Evolutionary conservation across 1,140 invertebrate species (phyloP), one percentile per base, ranked within the genome.

Genomic region (Eriocheir sinensis): DNA sequence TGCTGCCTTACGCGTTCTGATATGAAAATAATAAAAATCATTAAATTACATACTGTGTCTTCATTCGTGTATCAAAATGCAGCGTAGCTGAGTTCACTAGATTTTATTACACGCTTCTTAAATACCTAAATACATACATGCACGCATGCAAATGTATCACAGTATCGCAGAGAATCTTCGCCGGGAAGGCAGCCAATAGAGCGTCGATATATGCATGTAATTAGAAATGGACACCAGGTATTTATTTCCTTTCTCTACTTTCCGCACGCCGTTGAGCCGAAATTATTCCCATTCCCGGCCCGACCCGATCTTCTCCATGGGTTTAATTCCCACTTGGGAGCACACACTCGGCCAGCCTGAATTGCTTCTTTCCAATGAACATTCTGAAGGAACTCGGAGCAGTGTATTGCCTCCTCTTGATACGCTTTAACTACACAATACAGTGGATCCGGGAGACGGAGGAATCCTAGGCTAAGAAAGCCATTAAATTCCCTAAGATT

Each of bases 311-410:
- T 92, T 83, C 89, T 94, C 89, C 94, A 91, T 94, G 94, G 90
- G 89, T 94, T 94, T 94, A 94, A 94, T 94, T 94, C 94, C 94
- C 90, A 91, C 94, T 91, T 92, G 88, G 89, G 80, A 94, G 90
- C 90, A 60, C 90, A 91, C 81, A 90, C 93, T 38, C 90, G 90
- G 94, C 94, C 94, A 91, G 72, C 89, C 83, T 38, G 60, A 91
- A 94, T 94, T 94, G 94, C 94, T 94, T 94, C 94, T 94, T 94
- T 94, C 94, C 94, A 94, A 94, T 94, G 93, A 94, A 94, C 90
- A 94, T 94, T 88, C 90, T 94, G 86, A 94, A 89, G 86, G 93
- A 94, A 94, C 93, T 94, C 86, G 44, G 86, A 94, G 89, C 93
- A 81, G 81, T 89, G 86, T 81, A 81, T 92, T 94, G 80, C 89